Evolutionary conservation across 2,888 invertebrate genomes (phyloP), one percentile per base, ranked within the genome.

Genomic region (Torymus aiolomorphi): DNA sequence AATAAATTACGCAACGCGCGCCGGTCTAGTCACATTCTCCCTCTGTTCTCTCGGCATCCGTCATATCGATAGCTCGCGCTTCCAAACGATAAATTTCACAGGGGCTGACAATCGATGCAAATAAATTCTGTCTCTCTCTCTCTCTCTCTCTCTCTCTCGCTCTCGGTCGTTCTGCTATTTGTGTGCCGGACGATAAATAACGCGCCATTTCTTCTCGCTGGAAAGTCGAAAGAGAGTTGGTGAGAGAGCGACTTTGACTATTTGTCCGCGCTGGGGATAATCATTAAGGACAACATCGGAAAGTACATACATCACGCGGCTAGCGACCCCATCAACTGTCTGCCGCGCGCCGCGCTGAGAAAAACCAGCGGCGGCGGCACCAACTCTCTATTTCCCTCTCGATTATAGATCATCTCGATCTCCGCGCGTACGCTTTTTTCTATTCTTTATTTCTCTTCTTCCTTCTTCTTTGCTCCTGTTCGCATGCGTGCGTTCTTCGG

Each of bases 281-380:
- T 85, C 85, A 84, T 84, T 84, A 83, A 83, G 82, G 80, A 82
- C 83, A 81, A 76, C 83, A 83, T 80, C 82, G 49, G 76, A 67
- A 81, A 83, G 83, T 80, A 80, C 75, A 82, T 84, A 79, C 79
- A 83, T 83, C 80, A 82, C 77, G 75, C 31, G 51, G 78, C 77
- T 63, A 77, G 80, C 82, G 80, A 80, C 81, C 82, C 84, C 85
- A 83, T 85, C 84, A 84, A 82, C 82, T 72, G 73, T 80, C 79
- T 82, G 80, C 76, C 78, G 73, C 66, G 24, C 31, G 24, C n/a
- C 11, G 5, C 2, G 8, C 16, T 71, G 20, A 31, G 31, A 31
- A 31, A 31, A 31, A 31, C 31, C 31, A 31, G 4, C 31, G 31
- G 5, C 31, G 5, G 31, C 31, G 5, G 31, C 4, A 31, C 4